phyloP scores from a whole-genome alignment of 2,797 vertebrate species.

The Spinus pinus region DNA sequence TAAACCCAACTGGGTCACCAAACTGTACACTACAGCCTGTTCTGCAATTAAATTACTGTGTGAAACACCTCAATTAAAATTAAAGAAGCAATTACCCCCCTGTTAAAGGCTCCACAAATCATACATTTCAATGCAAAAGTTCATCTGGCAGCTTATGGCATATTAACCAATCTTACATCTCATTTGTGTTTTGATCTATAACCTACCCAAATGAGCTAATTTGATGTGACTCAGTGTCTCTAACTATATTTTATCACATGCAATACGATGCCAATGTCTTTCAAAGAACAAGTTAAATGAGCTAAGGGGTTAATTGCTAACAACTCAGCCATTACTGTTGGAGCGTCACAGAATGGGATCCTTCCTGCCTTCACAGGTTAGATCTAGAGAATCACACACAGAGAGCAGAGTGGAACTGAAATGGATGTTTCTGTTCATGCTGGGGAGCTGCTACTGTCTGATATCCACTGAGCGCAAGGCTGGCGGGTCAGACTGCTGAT shows the following conservation, averaged over 20 bases:
- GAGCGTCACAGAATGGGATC: neutral
- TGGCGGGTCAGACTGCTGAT: neutral
- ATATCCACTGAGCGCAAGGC: neutral
- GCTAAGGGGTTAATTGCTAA: constrained; percentile 61
- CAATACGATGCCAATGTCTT: neutral
- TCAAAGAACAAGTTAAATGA: constrained; percentile 57
- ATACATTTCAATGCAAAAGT: constrained; percentile 65
- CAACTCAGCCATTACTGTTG: neutral
- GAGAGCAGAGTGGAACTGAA: neutral
- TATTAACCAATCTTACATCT: constrained; percentile 61
- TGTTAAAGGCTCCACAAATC: constrained; percentile 65
- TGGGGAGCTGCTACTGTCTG: neutral
- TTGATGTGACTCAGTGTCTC: constrained; percentile 22
- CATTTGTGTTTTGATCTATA: constrained; percentile 57
- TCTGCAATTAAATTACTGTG: constrained; percentile 66
- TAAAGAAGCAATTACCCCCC: constrained; percentile 69
- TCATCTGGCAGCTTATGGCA: constrained; percentile 27
- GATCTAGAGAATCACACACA: neutral
- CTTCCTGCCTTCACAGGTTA: neutral
- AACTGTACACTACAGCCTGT: constrained; percentile 29
- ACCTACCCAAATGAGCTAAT: constrained; percentile 42
- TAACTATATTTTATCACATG: constrained; percentile 12
- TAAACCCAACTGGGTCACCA: constrained; percentile 61
- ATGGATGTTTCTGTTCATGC: neutral
- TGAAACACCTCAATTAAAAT: constrained; percentile 69